A percentile compares a stretch with the other conserved stretches of the same genome.
Conservation (phyloP, 1,140 invertebrate genomes). For the Dinoponera quadriceps region DNA sequence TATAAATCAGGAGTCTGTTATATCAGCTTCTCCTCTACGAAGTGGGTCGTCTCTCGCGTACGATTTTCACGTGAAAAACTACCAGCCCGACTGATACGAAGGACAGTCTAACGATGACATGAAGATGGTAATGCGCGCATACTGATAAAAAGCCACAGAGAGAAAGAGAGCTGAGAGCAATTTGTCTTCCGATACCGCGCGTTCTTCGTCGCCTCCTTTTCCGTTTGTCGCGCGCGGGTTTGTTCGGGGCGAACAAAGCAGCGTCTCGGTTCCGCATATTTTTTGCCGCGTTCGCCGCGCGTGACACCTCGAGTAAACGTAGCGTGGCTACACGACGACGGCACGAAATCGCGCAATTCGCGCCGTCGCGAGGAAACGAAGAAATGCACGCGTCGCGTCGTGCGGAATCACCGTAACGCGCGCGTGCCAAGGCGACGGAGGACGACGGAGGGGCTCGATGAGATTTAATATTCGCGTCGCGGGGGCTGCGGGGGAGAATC, state of each 20-base stretch:
- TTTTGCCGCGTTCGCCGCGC: constrained; percentile 41
- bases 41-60: background rate
- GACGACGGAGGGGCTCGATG: background rate
- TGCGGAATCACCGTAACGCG: background rate
- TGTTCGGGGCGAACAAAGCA: constrained; percentile 38
- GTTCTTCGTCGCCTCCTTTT: constrained; percentile 16
- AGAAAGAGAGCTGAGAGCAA: constrained; percentile 25
- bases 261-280: constrained; percentile 36
- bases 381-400: constrained; percentile 48
- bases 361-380: constrained; percentile 12
- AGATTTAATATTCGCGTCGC: constrained; percentile 59
- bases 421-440: background rate
- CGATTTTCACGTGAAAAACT: background rate
- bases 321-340: constrained; percentile 18
- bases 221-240: constrained; percentile 35
- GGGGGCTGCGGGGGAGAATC: background rate
- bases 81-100: constrained; percentile 3
- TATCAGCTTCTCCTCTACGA: no score
- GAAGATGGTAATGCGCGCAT: constrained; percentile 42
- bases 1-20: no score
- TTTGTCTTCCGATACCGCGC: constrained; percentile 46
- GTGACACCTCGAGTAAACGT: constrained; percentile 49
- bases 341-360: constrained; percentile 41
- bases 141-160: constrained; percentile 22
- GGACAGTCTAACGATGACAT: constrained; percentile 38